Evolutionary conservation across 2,888 invertebrate species (phyloP).

Genomic region (Lamellibrachia satsuma): DNA sequence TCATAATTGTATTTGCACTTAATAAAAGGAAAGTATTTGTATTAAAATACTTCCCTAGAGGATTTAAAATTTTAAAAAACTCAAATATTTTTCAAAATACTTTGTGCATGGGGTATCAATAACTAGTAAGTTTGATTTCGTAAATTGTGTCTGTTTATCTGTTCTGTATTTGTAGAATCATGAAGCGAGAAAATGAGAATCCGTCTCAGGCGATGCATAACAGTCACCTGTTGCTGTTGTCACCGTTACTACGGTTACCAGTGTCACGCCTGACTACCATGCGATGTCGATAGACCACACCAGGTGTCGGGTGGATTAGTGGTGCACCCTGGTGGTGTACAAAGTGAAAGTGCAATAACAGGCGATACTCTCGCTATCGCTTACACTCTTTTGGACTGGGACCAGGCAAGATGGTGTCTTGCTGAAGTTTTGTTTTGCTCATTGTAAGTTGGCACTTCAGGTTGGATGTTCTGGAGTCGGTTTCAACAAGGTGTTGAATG

Average conservation of each 20-base stretch:
- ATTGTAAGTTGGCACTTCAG: not conserved
- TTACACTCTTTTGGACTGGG: not conserved
- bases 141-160: not conserved
- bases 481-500: no score
- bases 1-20: no score
- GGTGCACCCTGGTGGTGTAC: conserved; percentile 1
- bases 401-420: not conserved
- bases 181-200: not conserved
- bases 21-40: no score
- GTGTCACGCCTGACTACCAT: not conserved
- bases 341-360: not conserved
- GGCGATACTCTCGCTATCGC: not conserved
- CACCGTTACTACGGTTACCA: conserved; percentile 2
- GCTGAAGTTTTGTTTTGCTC: not conserved
- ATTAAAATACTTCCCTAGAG: no score
- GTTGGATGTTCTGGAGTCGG: not conserved
- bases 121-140: not conserved
- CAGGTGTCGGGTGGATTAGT: conserved; percentile 1
- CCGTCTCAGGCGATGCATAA: not conserved
- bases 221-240: not conserved
- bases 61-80: no score
- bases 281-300: not conserved
- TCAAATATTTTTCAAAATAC: no score
- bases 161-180: not conserved
- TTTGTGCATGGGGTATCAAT: no score